A percentile compares a stretch with the other conserved stretches of the same genome.
phyloP scores from a whole-genome alignment of 2,888 invertebrate genomes.

The Machimus rusticus region DNA sequence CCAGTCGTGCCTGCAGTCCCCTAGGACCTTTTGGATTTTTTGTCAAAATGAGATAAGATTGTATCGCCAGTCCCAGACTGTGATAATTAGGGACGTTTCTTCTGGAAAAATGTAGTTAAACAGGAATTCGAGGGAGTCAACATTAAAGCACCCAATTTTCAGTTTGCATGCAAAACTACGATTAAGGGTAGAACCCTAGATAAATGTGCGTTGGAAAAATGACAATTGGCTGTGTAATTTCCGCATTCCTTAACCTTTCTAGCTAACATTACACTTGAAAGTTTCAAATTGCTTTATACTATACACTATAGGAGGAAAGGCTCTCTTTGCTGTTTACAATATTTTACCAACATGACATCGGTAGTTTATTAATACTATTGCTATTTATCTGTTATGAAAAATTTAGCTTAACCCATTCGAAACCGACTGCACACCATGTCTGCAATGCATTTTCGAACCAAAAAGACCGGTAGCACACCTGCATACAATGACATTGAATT shows the following conservation, averaged over 20 bases:
- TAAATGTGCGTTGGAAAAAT: background rate
- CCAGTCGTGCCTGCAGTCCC: background rate
- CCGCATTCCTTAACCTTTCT: background rate
- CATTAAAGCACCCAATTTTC: background rate
- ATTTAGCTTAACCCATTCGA: no score
- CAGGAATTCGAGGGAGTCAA: background rate
- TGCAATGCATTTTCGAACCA: no score
- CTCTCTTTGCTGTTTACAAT: no score
- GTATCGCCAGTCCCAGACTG: background rate
- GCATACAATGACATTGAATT: no score
- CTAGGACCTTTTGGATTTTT: background rate
- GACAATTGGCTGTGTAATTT: background rate
- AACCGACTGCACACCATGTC: no score
- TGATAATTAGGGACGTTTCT: background rate
- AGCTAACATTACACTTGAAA: background rate
- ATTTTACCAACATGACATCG: no score
- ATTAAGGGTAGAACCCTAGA: background rate
- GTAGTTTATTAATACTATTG: no score
- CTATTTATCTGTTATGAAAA: no score
- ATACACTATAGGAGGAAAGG: no score
- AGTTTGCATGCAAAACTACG: background rate
- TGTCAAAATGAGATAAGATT: background rate
- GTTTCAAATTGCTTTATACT: no score
- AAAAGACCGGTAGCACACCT: no score
- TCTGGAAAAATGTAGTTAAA: background rate